These are phyloP conservation scores for Crambe crambe DNA, from an alignment of 37 sponge, comb jelly and placozoan genomes.

Conservation along the genomic window DNA sequence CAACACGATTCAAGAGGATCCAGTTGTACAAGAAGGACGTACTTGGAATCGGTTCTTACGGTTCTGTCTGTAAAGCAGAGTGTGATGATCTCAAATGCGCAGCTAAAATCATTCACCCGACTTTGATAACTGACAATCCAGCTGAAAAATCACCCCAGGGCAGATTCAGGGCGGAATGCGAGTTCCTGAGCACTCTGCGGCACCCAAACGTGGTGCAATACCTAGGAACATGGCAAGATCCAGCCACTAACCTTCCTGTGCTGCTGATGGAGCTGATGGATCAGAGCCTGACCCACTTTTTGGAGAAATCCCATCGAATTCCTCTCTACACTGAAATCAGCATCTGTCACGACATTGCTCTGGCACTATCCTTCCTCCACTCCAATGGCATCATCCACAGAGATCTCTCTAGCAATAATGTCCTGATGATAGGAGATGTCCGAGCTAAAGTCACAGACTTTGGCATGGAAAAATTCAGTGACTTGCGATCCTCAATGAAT, in stretches of 20 bases:
- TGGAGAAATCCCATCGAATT: background rate
- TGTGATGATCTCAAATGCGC: constrained; percentile 23
- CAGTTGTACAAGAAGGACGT: background rate
- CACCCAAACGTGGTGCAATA: constrained; percentile 27
- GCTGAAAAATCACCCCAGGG: background rate
- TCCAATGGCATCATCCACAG: constrained; percentile 23
- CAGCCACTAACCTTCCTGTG: background rate
- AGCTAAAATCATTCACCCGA: constrained; percentile 11
- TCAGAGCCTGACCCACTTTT: constrained; percentile 15
- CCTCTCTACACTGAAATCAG: constrained; percentile 10
- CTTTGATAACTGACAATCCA: background rate
- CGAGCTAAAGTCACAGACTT: constrained; percentile 24
- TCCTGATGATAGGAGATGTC: constrained; percentile 2
- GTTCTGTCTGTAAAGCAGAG: constrained; percentile 12
- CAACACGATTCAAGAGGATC: background rate
- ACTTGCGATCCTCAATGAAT: background rate
- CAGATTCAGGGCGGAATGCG: constrained; percentile 5
- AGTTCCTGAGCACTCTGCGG: background rate
- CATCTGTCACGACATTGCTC: constrained; percentile 24
- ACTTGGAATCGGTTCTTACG: constrained; percentile 21
- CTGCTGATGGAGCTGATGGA: constrained; percentile 35
- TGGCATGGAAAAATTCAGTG: constrained; percentile 15
- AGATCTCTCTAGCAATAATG: constrained; percentile 31
- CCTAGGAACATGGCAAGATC: background rate
- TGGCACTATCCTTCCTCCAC: constrained; percentile 29